Conservation (phyloP, 35 echinoderm and acorn worm genomes). For the Ophioderma brevispina region DNA sequence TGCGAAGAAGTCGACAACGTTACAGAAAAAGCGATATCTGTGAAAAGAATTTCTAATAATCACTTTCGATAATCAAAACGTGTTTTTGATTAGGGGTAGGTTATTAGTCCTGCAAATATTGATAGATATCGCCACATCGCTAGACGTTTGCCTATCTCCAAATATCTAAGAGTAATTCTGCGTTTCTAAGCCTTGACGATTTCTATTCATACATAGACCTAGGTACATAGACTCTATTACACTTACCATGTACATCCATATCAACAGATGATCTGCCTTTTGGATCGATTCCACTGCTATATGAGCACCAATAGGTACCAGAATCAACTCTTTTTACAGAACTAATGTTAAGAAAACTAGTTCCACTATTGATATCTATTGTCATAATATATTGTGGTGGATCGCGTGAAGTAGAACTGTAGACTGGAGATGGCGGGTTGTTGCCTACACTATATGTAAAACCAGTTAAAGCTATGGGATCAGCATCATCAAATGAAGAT, state of each 20-base stretch:
- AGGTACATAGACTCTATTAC: no score
- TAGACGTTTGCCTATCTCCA: no score
- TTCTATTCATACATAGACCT: no score
- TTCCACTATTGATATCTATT: neutral
- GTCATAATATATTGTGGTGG: neutral
- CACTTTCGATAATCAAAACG: no score
- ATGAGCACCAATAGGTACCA: neutral
- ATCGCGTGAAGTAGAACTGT: neutral
- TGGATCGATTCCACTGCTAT: neutral
- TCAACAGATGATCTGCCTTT: neutral
- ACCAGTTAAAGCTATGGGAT: neutral
- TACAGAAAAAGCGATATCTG: neutral
- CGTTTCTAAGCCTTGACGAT: no score
- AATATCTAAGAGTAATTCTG: no score
- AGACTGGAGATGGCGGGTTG: neutral
- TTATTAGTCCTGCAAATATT: no score
- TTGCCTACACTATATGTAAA: neutral
- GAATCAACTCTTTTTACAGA: neutral
- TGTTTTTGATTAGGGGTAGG: no score
- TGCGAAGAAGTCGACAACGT: neutral
- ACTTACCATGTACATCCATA: neutral
- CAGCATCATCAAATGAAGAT: neutral
- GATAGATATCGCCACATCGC: no score
- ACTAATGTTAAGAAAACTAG: neutral
- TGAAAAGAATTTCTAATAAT: no score